phyloP scores from a whole-genome alignment of 2,888 invertebrate species.

The Ochropleura leucogaster region DNA sequence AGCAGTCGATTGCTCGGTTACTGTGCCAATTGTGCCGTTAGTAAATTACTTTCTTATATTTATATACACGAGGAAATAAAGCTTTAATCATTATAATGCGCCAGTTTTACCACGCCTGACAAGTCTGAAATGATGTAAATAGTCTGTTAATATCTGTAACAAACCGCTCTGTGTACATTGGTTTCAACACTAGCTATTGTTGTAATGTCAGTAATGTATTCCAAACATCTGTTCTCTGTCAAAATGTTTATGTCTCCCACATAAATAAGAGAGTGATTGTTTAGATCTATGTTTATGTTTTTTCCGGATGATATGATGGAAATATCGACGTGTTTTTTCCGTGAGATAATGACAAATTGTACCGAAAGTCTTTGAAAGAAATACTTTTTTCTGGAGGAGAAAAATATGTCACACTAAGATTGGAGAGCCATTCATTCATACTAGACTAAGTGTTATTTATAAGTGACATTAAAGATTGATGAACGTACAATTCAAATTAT shows the following conservation, averaged over 20 bases:
- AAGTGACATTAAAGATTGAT: not conserved
- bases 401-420: conserved; percentile 5
- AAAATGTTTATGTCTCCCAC: conserved; percentile 45
- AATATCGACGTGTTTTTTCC: conserved; percentile 60
- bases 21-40: no score
- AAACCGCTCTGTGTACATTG: conserved; percentile 9
- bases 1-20: no score
- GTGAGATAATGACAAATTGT: conserved; percentile 53
- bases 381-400: conserved; percentile 4
- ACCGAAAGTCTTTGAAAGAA: conserved; percentile 25
- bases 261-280: conserved; percentile 53
- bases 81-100: not conserved
- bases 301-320: conserved; percentile 61
- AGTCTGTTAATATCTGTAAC: conserved; percentile 10
- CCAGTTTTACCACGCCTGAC: not conserved
- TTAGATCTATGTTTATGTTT: conserved; percentile 60
- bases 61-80: not conserved
- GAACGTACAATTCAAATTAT: not conserved
- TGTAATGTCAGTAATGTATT: conserved; percentile 28
- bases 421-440: not conserved
- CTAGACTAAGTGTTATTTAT: not conserved
- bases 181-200: conserved; percentile 19
- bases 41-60: no score
- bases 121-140: not conserved
- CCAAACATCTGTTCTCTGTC: conserved; percentile 43